Conservation (phyloP, 2,113 vertebrate genomes). For the Oxygymnocypris stewartii region DNA sequence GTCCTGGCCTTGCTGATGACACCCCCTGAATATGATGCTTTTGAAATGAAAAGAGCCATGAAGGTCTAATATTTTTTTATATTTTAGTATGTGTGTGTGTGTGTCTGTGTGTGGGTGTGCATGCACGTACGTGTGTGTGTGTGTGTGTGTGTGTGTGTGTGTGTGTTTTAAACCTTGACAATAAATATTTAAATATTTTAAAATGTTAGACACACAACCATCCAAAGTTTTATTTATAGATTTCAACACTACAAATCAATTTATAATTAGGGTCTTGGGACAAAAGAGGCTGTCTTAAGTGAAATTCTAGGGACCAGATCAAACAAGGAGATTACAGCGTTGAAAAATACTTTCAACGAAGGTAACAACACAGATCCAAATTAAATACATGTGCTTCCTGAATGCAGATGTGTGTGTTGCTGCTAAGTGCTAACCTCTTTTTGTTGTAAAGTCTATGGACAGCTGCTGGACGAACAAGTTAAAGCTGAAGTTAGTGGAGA, state of each 20-base stretch:
- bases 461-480: slow-evolving; percentile 47
- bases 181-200: background rate
- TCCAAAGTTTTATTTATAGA: background rate
- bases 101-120: background rate
- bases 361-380: slow-evolving; percentile 59
- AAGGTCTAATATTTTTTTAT: slow-evolving; percentile 59
- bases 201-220: background rate
- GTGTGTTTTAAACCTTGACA: background rate
- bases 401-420: background rate
- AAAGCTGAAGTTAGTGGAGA: slow-evolving; percentile 37
- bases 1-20: slow-evolving; percentile 83
- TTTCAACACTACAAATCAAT: background rate
- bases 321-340: slow-evolving; percentile 79
- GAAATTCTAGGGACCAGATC: slow-evolving; percentile 86
- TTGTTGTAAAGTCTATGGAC: slow-evolving; percentile 37
- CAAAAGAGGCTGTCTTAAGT: slow-evolving; percentile 82
- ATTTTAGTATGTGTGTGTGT: too few relatives aligned
- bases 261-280: slow-evolving; percentile 81
- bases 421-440: slow-evolving; percentile 4
- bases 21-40: slow-evolving; percentile 85
- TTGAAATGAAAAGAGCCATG: slow-evolving; percentile 73
- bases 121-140: too few relatives aligned
- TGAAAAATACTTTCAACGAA: slow-evolving; percentile 79
- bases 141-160: too few relatives aligned
- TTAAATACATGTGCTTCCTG: background rate